phyloP scores from a whole-genome alignment of 2,113 vertebrate species.

The Gambusia holbrooki region DNA sequence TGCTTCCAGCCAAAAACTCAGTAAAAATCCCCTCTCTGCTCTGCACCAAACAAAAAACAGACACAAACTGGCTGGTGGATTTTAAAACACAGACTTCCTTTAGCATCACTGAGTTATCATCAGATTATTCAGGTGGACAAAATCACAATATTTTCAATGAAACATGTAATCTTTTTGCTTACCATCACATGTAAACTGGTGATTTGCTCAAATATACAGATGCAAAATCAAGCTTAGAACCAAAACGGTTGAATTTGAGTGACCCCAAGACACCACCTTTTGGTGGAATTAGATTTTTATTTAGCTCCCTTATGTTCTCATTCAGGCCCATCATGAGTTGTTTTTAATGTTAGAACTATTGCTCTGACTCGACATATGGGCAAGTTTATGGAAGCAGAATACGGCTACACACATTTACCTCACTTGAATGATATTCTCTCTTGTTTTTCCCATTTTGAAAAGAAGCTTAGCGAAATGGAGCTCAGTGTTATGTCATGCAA shows the following conservation, averaged over 20 bases:
- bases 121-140: neutral
- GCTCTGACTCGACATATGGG: neutral
- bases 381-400: neutral
- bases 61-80: neutral
- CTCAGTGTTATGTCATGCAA: neutral
- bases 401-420: neutral
- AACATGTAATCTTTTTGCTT: neutral
- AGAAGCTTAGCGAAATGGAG: neutral
- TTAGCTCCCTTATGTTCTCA: too few relatives aligned
- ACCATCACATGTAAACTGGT: neutral
- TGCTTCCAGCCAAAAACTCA: neutral
- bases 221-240: neutral
- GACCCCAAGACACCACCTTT: too few relatives aligned
- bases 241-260: too few relatives aligned
- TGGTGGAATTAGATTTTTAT: too few relatives aligned
- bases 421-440: neutral
- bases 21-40: too few relatives aligned
- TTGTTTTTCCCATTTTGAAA: neutral
- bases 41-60: neutral
- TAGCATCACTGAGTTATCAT: neutral
- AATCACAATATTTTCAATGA: neutral
- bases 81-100: neutral
- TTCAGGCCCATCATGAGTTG: neutral
- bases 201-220: neutral
- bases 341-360: neutral